These are phyloP conservation scores for Cryptus viduatorius DNA, from an alignment of 2,888 invertebrate genomes.

Conservation along the genomic window DNA sequence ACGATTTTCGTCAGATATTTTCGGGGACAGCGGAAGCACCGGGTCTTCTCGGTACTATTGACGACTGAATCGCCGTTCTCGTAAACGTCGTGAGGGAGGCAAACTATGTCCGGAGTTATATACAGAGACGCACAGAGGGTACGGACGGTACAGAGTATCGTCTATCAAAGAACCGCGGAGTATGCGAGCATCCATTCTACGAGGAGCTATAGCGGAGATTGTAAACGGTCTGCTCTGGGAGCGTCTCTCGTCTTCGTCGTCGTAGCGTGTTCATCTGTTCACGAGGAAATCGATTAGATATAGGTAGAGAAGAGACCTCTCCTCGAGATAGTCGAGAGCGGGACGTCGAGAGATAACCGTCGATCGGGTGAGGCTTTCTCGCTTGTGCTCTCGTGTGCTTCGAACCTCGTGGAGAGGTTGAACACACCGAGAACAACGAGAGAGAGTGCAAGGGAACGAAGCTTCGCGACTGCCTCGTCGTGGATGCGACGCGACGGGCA, in stretches of 20 bases:
- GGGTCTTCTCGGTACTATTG: slow-evolving; percentile 25
- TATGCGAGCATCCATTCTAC: slow-evolving; percentile 28
- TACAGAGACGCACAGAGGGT: neutral
- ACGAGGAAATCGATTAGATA: slow-evolving; percentile 48
- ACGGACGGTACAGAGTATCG: neutral
- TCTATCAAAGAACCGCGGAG: slow-evolving; percentile 13
- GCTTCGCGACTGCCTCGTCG: slow-evolving; percentile 32
- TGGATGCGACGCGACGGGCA: slow-evolving; percentile 81
- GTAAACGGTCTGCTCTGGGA: slow-evolving; percentile 50
- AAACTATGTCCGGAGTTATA: neutral
- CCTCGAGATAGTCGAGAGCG: slow-evolving; percentile 35
- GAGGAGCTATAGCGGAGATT: slow-evolving; percentile 38
- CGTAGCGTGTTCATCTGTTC: slow-evolving; percentile 50
- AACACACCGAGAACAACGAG: slow-evolving; percentile 54
- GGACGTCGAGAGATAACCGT: slow-evolving; percentile 58
- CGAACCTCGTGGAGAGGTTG: slow-evolving; percentile 49
- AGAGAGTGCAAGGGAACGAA: slow-evolving; percentile 47
- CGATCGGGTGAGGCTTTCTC: slow-evolving; percentile 51
- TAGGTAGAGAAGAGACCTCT: slow-evolving; percentile 30
- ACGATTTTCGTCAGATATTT: neutral
- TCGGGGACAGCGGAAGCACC: neutral
- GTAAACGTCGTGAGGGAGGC: slow-evolving; percentile 4
- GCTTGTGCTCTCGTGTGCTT: slow-evolving; percentile 42
- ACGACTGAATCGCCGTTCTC: slow-evolving; percentile 35
- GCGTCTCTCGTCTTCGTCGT: slow-evolving; percentile 26